phyloP scores from a whole-genome alignment of 2,113 vertebrate genomes.

The Trochalopteron elliotii region DNA sequence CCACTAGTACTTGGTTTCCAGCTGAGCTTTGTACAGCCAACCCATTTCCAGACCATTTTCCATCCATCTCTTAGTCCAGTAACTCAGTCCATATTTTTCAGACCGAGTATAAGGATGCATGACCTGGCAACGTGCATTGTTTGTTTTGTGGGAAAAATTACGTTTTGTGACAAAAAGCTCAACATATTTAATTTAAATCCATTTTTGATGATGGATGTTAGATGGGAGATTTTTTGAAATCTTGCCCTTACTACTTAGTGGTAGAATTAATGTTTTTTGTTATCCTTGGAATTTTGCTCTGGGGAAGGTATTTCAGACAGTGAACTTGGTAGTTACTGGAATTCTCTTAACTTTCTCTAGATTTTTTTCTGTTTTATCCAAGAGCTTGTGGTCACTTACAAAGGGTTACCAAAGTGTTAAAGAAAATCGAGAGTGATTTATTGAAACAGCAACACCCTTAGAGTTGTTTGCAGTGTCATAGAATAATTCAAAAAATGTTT shows the following conservation, averaged over 20 bases:
- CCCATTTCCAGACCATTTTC: background rate
- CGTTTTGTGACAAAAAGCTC: background rate
- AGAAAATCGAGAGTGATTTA: background rate
- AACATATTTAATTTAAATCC: background rate
- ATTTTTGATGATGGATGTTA: background rate
- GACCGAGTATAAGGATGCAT: background rate
- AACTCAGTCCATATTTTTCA: background rate
- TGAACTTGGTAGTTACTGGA: constrained; percentile 11
- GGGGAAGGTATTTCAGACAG: background rate
- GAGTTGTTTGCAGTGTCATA: background rate
- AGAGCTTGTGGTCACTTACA: background rate
- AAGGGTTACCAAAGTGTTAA: background rate
- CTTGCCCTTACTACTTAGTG: background rate
- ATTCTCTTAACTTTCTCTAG: background rate
- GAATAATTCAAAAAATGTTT: background rate
- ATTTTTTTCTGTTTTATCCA: background rate
- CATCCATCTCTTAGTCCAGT: background rate
- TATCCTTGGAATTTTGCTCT: constrained; percentile 19
- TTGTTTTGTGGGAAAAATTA: background rate
- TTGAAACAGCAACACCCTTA: background rate
- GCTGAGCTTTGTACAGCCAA: background rate
- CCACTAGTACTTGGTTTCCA: background rate
- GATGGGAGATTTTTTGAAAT: background rate
- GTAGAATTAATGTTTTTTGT: background rate
- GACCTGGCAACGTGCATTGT: background rate